Conservation (phyloP, 2,888 invertebrate species). For the Zelleria hepariella region DNA sequence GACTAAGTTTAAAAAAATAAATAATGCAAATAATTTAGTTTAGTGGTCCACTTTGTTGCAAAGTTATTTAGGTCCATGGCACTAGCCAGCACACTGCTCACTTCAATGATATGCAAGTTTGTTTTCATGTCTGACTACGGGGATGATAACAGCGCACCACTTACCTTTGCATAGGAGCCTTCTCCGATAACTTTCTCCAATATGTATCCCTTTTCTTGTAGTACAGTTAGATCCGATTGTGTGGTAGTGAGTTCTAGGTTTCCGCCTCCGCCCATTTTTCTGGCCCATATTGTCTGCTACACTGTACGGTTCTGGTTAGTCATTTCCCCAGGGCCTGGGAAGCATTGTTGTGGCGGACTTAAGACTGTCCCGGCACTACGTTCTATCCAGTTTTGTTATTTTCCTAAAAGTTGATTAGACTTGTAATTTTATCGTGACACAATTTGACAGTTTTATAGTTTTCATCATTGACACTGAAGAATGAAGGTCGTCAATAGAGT, state of each 20-base stretch:
- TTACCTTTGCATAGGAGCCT: slow-evolving; percentile 84
- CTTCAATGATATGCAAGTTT: too few relatives aligned
- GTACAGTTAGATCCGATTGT: slow-evolving; percentile 45
- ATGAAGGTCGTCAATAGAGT: too few relatives aligned
- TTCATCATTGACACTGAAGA: background rate
- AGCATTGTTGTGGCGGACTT: background rate
- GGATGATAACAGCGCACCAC: background rate
- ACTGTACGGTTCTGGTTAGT: background rate
- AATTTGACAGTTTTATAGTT: background rate
- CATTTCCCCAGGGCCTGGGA: background rate
- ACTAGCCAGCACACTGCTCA: too few relatives aligned
- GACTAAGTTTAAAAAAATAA: too few relatives aligned
- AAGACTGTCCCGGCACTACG: background rate
- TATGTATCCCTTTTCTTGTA: slow-evolving; percentile 72
- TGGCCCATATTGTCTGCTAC: background rate
- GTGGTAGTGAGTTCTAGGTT: slow-evolving; percentile 29
- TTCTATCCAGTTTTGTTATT: background rate
- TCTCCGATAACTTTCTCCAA: slow-evolving; percentile 77
- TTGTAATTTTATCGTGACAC: background rate
- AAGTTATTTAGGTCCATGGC: too few relatives aligned
- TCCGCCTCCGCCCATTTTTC: background rate
- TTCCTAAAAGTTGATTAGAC: background rate
- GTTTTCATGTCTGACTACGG: background rate
- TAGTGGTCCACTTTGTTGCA: too few relatives aligned
- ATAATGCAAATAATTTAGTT: too few relatives aligned